Percentiles rank a stretch among this genome's conserved stretches.
Evolutionary conservation across 2,113 vertebrate genomes (phyloP).

Genomic region (Tauraco erythrolophus): DNA sequence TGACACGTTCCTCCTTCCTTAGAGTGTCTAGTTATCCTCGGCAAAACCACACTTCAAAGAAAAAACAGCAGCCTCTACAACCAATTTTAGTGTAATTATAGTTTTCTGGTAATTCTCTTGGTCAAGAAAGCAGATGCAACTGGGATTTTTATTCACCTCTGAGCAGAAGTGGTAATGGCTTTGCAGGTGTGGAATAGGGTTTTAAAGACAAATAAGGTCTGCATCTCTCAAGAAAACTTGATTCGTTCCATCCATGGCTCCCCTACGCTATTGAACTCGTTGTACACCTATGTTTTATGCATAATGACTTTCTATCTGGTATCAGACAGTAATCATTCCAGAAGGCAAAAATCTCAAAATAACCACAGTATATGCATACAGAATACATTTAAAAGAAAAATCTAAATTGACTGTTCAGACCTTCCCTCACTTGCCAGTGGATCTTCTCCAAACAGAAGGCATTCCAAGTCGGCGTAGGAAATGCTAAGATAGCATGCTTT

Average conservation of each 20-base stretch:
- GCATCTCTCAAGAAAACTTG: constrained; percentile 58
- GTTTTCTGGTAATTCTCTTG: constrained; percentile 35
- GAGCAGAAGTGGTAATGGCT: constrained; percentile 30
- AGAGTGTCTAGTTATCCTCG: not conserved
- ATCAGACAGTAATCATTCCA: constrained; percentile 85
- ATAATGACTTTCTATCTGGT: constrained; percentile 81
- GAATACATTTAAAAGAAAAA: constrained; percentile 85
- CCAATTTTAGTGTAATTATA: not conserved
- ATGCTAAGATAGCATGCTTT: constrained; percentile 78
- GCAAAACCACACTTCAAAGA: not conserved
- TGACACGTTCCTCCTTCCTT: not conserved
- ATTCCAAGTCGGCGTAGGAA: constrained; percentile 81
- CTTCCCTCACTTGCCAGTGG: constrained; percentile 82
- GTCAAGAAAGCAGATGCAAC: constrained; percentile 26
- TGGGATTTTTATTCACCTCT: constrained; percentile 8
- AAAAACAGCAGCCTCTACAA: not conserved
- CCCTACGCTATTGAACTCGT: constrained; percentile 63
- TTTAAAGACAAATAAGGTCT: constrained; percentile 70
- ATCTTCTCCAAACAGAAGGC: constrained; percentile 81
- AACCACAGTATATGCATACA: constrained; percentile 83
- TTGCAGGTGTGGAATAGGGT: constrained; percentile 51
- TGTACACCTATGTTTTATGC: constrained; percentile 79
- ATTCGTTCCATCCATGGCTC: constrained; percentile 61
- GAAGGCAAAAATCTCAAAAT: constrained; percentile 87
- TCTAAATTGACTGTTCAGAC: constrained; percentile 84